Conservation (phyloP, 2,888 invertebrate genomes). For the Perizoma flavofasciatum region DNA sequence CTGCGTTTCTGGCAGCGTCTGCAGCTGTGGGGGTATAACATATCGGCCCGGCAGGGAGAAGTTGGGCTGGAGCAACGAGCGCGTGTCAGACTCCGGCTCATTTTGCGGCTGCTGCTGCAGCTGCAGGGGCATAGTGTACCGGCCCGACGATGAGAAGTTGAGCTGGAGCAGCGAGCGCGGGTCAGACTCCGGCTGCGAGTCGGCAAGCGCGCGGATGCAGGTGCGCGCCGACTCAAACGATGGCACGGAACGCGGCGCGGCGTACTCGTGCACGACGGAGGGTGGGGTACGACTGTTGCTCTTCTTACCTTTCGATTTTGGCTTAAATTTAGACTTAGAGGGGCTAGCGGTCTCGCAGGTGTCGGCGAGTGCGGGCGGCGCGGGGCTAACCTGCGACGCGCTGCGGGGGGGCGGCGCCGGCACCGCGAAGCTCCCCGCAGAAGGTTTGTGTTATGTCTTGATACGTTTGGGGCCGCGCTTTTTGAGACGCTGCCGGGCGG, state of each 20-base stretch:
- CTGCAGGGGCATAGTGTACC: not conserved
- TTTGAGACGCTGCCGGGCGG: constrained; percentile 90
- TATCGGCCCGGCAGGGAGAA: not conserved
- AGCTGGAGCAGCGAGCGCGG: not conserved
- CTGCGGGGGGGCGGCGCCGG: constrained; percentile 84
- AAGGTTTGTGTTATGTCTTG: constrained; percentile 72
- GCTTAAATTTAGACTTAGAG: constrained; percentile 16
- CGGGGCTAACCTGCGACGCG: constrained; percentile 2
- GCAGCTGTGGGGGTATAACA: not conserved
- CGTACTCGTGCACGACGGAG: constrained; percentile 1
- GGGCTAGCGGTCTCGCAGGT: not conserved
- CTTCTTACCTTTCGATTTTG: constrained; percentile 18
- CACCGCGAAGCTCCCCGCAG: constrained; percentile 84
- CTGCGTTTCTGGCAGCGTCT: no score
- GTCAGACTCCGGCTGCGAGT: not conserved
- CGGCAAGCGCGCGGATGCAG: constrained; percentile 1
- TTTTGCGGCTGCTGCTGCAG: no score
- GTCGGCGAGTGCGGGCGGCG: constrained; percentile 69
- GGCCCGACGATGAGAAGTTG: not conserved
- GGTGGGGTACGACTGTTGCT: not conserved
- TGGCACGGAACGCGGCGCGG: not conserved
- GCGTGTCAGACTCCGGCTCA: not conserved
- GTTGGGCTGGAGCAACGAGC: constrained; percentile 7
- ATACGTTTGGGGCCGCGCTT: constrained; percentile 85
- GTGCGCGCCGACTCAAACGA: constrained; percentile 7